Evolutionary conservation across 1,140 invertebrate species (phyloP).

Genomic region (Delia radicum): DNA sequence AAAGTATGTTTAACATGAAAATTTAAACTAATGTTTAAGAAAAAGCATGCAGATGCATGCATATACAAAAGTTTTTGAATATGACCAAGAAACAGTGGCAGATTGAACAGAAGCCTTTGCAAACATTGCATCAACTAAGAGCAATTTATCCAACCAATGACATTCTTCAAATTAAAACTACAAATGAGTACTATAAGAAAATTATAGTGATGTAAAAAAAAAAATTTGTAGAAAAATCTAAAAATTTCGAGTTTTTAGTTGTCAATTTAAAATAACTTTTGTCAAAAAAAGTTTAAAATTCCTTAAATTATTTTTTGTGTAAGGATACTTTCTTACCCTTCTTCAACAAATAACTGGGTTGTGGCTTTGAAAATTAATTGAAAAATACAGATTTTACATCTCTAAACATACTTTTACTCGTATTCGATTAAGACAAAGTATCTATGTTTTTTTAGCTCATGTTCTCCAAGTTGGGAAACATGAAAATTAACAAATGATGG

Average conservation of each 20-base stretch:
- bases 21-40: neutral
- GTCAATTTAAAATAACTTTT: too few species aligned
- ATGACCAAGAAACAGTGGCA: neutral
- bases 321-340: too few species aligned
- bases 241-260: too few species aligned
- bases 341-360: too few species aligned
- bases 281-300: too few species aligned
- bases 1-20: constrained; percentile 1
- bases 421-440: neutral
- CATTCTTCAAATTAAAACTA: constrained; percentile 15
- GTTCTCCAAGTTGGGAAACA: neutral
- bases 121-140: constrained; percentile 5
- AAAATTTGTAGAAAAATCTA: too few species aligned
- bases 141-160: neutral
- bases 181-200: neutral
- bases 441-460: neutral
- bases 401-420: neutral
- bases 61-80: neutral
- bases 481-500: constrained; percentile 29
- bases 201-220: constrained; percentile 3
- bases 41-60: neutral
- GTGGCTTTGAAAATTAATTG: neutral
- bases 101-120: constrained; percentile 16
- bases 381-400: neutral
- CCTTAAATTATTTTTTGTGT: too few species aligned